These are phyloP conservation scores for Aldrovandia affinis DNA, from an alignment of 2,797 vertebrate species.

Conservation along the genomic window DNA sequence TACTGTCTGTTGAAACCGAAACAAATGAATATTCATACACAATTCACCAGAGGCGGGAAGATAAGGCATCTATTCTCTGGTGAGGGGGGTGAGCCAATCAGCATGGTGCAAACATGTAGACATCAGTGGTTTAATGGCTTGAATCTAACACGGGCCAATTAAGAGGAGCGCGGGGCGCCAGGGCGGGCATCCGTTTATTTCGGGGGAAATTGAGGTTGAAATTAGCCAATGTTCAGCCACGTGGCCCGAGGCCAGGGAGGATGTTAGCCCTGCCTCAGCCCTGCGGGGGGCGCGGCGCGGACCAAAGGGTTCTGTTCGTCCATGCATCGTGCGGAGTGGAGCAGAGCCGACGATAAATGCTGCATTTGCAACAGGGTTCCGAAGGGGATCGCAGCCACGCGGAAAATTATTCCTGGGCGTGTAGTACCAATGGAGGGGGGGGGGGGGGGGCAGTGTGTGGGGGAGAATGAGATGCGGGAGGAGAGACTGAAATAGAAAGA, in stretches of 20 bases:
- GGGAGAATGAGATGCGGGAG: background rate
- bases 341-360: background rate
- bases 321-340: background rate
- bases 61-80: conserved; percentile 66
- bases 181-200: conserved; percentile 19
- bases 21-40: conserved; percentile 70
- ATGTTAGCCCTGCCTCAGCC: background rate
- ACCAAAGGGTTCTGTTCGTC: background rate
- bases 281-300: background rate
- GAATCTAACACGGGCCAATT: conserved; percentile 37
- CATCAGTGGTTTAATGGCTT: conserved; percentile 65
- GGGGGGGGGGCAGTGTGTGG: background rate
- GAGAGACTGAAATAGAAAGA: too few relatives aligned
- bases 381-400: background rate
- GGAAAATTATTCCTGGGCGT: conserved; percentile 2
- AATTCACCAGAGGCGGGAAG: conserved; percentile 69
- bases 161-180: background rate
- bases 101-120: conserved; percentile 65
- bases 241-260: background rate
- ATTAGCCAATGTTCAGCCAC: conserved; percentile 9
- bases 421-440: background rate
- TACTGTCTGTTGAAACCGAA: conserved; percentile 1
- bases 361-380: background rate
- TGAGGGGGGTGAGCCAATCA: conserved; percentile 65
- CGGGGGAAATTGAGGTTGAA: conserved; percentile 26